A percentile compares a stretch with the other conserved stretches of the same genome.
Evolutionary conservation across 2,888 invertebrate species (phyloP).

Genomic region (Platycheirus rosarum): DNA sequence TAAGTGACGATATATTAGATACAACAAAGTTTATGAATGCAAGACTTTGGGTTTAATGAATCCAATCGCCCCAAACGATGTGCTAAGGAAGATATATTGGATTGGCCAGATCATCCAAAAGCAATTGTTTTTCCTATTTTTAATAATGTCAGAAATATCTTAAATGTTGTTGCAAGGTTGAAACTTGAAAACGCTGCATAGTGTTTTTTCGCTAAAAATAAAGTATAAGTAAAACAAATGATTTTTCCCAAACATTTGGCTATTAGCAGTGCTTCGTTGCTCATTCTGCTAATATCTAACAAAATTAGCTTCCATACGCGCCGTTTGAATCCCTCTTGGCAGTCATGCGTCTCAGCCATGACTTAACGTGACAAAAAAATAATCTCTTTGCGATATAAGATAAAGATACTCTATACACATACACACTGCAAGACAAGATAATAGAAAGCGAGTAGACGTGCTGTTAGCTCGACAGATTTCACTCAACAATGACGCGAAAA

Average conservation of each 20-base stretch:
- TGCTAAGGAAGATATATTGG: too few species aligned
- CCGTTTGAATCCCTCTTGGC: background rate
- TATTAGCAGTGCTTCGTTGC: background rate
- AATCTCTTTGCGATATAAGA: background rate
- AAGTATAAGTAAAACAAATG: too few species aligned
- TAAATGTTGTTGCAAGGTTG: too few species aligned
- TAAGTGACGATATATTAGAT: too few species aligned
- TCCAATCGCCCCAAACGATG: too few species aligned
- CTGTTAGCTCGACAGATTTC: slow-evolving; percentile 44
- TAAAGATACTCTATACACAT: background rate
- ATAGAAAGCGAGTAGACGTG: slow-evolving; percentile 23
- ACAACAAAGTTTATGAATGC: too few species aligned
- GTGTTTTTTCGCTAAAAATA: too few species aligned
- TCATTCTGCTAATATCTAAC: background rate
- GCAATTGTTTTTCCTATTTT: too few species aligned
- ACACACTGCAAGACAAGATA: slow-evolving; percentile 29
- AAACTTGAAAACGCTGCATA: too few species aligned
- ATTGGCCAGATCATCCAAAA: too few species aligned
- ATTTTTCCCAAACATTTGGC: background rate
- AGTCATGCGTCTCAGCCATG: background rate
- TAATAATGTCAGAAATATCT: too few species aligned
- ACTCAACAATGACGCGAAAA: slow-evolving; percentile 54
- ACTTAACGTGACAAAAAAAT: background rate
- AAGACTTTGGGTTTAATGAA: too few species aligned
- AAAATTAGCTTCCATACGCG: background rate